Base-by-base conservation (phyloP, 2,888 invertebrate species). In the Arrhopalites spinosus region DNA sequence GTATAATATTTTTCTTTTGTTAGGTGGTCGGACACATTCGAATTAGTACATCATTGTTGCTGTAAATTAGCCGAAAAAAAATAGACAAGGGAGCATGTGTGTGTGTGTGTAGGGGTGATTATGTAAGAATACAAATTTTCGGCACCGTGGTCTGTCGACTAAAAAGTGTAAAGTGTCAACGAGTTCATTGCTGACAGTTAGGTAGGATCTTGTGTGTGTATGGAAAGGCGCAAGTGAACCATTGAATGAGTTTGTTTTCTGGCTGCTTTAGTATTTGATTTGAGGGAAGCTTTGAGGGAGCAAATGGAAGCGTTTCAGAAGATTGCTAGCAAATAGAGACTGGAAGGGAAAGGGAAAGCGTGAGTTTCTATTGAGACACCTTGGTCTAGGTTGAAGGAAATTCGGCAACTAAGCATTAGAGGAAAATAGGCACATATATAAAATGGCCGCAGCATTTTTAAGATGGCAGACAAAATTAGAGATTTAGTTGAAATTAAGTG, bases 381-480 rank as follows among this genome's bases (percentile, higher is more conserved):
- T 63, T 29, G 63, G 63, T n/a, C 36, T 45, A 45, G 45, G 25
- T 25, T 27, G 50, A 30, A 50, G 27, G 50, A 68, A 25, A 50
- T 50, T 68, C 68, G 68, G 68, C 68, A 68, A 68, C 68, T 36
- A 7, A 7, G 36, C 36, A 36, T 36, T 36, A 68, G 25, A 27
- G 68, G 27, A 50, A 50, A 68, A 68, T 45, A 59, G 68, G 43
- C n/a, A n/a, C n/a, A n/a, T n/a, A n/a, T n/a, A n/a, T n/a, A 68
- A 68, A 68, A 68, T 68, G 68, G 68, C 68, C 47, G 68, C 47
- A 68, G 45, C 25, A 43, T 43, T 68, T 25, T 68, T 50, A 43
- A 43, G 43, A 50, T 68, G 68, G 47, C 50, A 13, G n/a, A n/a
- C n/a, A n/a, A n/a, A n/a, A n/a, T n/a, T n/a, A n/a, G n/a, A n/a